These are phyloP conservation scores for Merodon equestris DNA, from an alignment of 2,888 invertebrate genomes.

Conservation along the genomic window DNA sequence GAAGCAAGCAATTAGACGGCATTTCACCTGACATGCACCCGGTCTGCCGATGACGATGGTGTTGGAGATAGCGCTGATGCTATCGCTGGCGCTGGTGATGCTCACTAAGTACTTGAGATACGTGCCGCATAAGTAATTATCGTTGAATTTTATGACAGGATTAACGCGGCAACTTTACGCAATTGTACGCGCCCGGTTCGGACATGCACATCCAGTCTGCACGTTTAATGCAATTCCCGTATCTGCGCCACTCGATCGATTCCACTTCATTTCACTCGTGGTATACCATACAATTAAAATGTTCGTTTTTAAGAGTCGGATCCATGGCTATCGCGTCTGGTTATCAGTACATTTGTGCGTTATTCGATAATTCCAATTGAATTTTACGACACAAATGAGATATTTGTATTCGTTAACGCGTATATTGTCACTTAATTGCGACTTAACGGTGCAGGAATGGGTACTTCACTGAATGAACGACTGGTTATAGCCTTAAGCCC, in stretches of 20 bases:
- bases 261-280: slow-evolving; percentile 52
- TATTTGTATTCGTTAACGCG: slow-evolving; percentile 19
- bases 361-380: slow-evolving; percentile 39
- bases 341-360: slow-evolving; percentile 29
- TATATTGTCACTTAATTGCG: slow-evolving; percentile 49
- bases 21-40: slow-evolving; percentile 54
- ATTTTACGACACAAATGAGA: slow-evolving; percentile 18
- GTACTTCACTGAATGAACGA: too few species aligned
- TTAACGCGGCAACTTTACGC: slow-evolving; percentile 33
- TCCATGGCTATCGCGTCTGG: slow-evolving; percentile 33
- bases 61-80: not conserved
- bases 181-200: not conserved
- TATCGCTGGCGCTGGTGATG: not conserved
- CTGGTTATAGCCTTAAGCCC: too few species aligned
- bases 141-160: slow-evolving; percentile 64
- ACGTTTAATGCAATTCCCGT: slow-evolving; percentile 7
- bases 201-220: slow-evolving; percentile 34
- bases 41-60: slow-evolving; percentile 47
- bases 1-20: slow-evolving; percentile 35
- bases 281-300: slow-evolving; percentile 60
- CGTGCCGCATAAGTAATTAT: slow-evolving; percentile 64
- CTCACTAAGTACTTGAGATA: slow-evolving; percentile 35
- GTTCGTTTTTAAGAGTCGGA: slow-evolving; percentile 54
- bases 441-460: too few species aligned
- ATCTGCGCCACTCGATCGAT: slow-evolving; percentile 63